Conservation (phyloP, 1,140 invertebrate genomes). For the Drosophila navojoa region DNA sequence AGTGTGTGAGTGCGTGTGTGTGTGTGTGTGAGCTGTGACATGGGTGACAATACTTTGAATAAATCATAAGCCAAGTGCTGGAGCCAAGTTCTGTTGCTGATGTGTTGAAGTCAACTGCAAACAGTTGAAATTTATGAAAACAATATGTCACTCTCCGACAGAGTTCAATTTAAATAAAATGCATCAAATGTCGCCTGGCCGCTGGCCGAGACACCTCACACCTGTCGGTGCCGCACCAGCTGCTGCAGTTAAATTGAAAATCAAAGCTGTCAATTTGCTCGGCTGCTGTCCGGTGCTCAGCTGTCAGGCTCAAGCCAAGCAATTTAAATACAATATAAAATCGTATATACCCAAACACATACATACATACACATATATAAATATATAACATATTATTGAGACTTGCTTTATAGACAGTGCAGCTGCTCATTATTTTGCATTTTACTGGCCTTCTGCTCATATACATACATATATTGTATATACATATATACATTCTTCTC, state of each 20-base stretch:
- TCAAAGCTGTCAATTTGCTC: conserved; percentile 71
- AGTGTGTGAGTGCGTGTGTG: conserved; percentile 14
- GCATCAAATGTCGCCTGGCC: conserved; percentile 1
- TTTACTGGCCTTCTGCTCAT: conserved; percentile 29
- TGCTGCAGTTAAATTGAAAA: conserved; percentile 74
- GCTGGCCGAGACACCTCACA: conserved; percentile 4
- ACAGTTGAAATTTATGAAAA: conserved; percentile 2
- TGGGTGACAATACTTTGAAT: conserved; percentile 75
- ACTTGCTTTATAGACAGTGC: conserved; percentile 50
- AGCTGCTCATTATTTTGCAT: conserved; percentile 78
- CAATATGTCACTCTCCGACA: conserved; percentile 13
- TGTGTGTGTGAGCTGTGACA: conserved; percentile 13
- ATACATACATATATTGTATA: conserved; percentile 12
- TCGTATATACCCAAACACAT: conserved; percentile 10
- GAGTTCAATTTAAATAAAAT: conserved; percentile 37
- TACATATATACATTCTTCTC: conserved; percentile 44
- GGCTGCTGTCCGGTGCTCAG: conserved; percentile 34
- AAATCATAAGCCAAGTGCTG: conserved; percentile 64
- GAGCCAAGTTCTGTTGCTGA: conserved; percentile 44
- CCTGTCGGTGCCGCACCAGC: conserved; percentile 31
- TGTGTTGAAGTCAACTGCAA: conserved; percentile 11
- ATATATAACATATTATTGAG: conserved; percentile 1
- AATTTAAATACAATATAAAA: conserved; percentile 65
- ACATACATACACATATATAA: background rate
- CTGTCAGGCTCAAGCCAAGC: conserved; percentile 68